phyloP scores from a whole-genome alignment of 2,113 vertebrate species.

The Otolemur garnettii region DNA sequence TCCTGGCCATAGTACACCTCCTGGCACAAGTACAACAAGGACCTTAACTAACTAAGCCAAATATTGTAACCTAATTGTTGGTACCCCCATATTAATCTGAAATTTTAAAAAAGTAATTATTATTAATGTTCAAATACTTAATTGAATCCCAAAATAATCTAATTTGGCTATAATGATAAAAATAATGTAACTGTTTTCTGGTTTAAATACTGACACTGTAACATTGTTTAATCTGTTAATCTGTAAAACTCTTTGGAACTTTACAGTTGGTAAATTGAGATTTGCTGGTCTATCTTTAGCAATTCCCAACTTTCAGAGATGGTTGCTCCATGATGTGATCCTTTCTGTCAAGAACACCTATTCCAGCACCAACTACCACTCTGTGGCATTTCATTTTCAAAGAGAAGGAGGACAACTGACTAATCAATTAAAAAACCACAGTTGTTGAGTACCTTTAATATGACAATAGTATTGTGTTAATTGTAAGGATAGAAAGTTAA shows the following conservation, averaged over 20 bases:
- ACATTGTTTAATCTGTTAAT: background rate
- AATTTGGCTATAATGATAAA: background rate
- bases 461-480: background rate
- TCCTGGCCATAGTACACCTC: too few species aligned
- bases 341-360: background rate
- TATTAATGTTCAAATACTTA: background rate
- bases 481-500: background rate
- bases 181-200: background rate
- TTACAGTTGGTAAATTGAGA: background rate
- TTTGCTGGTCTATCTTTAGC: background rate
- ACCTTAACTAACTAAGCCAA: too few species aligned
- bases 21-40: too few species aligned
- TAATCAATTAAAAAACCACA: background rate
- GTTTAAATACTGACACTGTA: background rate
- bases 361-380: background rate
- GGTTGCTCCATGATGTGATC: background rate
- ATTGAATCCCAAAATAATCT: background rate
- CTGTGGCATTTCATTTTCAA: background rate
- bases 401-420: background rate
- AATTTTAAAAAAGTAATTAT: background rate
- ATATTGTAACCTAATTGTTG: too few species aligned
- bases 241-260: background rate
- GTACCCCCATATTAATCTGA: too few species aligned
- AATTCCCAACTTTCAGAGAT: background rate
- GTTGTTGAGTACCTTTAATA: background rate